Evolutionary conservation across 1,140 invertebrate species (phyloP), one percentile per base, ranked within the genome.

Genomic region (Hyles vespertilio): DNA sequence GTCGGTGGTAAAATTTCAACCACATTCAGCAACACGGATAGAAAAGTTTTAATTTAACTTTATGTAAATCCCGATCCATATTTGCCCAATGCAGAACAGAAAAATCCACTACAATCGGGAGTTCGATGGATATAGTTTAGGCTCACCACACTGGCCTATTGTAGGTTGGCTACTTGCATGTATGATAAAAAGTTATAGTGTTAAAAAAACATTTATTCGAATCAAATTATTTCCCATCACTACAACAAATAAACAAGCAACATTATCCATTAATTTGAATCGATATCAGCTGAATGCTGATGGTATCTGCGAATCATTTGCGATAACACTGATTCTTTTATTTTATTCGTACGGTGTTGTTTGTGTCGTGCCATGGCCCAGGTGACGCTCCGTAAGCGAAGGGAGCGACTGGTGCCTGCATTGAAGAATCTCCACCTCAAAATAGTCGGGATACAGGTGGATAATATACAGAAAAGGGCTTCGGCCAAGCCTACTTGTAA

Each of bases 401-500:
- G 74, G 66, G 65, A 72, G 4, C 58, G 59, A 3, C 69, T 65
- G 36, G 45, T 40, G 12, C 53, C 59, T 5, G 51, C 51, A 6
- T 47, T 56, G 9, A 71, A 67, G 52, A 58, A 63, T 12, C 32
- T 72, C 8, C 51, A 51, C 4, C 63, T 71, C 10, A 67, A 67
- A 53, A 79, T 79, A 47, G 63, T 79, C 10, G 76, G 78, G 9
- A 77, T 77, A 53, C 68, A 77, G 52, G 60, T 51, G 10, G 61
- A 32, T 45, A 59, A 48, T 32, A 51, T 67, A 4, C 60, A 65
- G 46, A 73, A 65, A 56, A 73, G 60, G 56, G 61, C 58, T 9
- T 51, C 73, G 36, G 65, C 68, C 6, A 54, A 56, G 0, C 63
- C 69, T 10, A 68, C 70, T 32, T 77, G 72, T 53, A 77, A 74